phyloP scores from a whole-genome alignment of 2,888 invertebrate species.

The Rosalia funebris region DNA sequence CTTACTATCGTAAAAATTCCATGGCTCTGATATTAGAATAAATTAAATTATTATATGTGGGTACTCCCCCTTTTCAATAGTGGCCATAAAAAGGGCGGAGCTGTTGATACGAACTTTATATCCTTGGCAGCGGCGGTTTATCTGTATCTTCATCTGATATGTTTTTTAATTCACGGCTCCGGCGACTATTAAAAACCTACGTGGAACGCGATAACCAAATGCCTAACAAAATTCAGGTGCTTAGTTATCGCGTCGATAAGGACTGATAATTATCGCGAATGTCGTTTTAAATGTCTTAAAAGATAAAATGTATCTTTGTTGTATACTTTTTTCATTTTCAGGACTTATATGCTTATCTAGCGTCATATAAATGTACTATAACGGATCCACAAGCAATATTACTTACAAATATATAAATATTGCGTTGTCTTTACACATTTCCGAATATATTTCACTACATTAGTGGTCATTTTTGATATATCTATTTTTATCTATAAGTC shows the following conservation, averaged over 20 bases:
- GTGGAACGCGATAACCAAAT: constrained; percentile 6
- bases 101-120: constrained; percentile 13
- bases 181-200: not conserved
- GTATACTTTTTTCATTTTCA: not conserved
- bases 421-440: too few species aligned
- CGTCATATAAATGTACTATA: too few species aligned
- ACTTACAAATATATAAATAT: too few species aligned
- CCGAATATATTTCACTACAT: too few species aligned
- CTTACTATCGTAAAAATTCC: not conserved
- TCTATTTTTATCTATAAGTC: too few species aligned
- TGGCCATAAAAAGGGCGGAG: constrained; percentile 17
- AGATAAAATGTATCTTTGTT: not conserved
- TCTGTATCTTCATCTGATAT: constrained; percentile 15
- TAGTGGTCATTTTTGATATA: too few species aligned
- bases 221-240: not conserved
- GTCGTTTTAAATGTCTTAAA: constrained; percentile 8
- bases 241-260: constrained; percentile 1
- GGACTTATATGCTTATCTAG: too few species aligned
- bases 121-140: constrained; percentile 13
- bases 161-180: constrained; percentile 7
- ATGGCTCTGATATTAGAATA: not conserved
- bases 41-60: not conserved
- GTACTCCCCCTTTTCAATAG: constrained; percentile 19
- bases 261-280: not conserved
- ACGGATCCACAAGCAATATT: too few species aligned